Percentiles rank a stretch among this genome's conserved stretches.
Evolutionary conservation across 2,113 vertebrate species (phyloP).

Genomic region (Burhinus bistriatus): DNA sequence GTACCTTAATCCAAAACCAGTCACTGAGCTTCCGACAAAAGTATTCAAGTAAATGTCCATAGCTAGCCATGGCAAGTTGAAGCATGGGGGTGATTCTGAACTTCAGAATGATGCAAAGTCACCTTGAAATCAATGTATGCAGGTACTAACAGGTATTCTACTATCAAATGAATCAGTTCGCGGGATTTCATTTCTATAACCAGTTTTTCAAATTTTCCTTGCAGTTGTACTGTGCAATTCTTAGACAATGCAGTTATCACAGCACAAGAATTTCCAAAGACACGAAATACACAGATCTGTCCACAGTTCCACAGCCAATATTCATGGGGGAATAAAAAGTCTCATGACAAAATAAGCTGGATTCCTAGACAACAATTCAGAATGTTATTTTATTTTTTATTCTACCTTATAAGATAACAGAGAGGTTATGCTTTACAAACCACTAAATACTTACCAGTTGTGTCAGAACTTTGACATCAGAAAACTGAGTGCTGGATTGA

Average conservation of each 20-base stretch:
- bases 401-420: neutral
- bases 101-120: neutral
- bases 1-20: neutral
- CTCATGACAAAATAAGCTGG: neutral
- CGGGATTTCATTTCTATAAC: neutral
- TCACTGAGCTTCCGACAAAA: neutral
- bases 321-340: fast-evolving
- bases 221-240: neutral
- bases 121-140: neutral
- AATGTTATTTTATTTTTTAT: neutral
- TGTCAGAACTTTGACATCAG: slow-evolving; percentile 79
- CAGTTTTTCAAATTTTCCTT: neutral
- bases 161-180: neutral
- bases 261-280: neutral
- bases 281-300: neutral
- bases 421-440: neutral
- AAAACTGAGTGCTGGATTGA: slow-evolving; percentile 58
- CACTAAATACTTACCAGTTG: slow-evolving; percentile 77
- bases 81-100: neutral
- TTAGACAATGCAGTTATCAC: neutral
- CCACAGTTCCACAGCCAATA: neutral
- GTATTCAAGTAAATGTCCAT: neutral
- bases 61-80: neutral
- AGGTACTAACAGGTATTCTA: neutral
- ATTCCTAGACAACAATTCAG: neutral